Conservation (phyloP, 2,113 vertebrate genomes). For the Apistogramma diplotaenia region DNA sequence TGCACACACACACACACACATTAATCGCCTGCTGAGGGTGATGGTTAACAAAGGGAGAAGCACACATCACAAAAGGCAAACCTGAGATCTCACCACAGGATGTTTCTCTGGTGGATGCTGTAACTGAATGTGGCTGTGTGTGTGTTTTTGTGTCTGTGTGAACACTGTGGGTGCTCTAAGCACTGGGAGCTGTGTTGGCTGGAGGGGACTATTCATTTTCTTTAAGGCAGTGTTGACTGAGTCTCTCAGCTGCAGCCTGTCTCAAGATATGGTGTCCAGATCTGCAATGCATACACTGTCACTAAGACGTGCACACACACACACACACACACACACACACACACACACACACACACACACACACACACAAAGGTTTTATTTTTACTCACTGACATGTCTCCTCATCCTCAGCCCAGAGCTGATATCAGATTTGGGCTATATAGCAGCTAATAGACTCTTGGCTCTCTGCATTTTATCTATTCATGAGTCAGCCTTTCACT, state of each 20-base stretch:
- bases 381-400: conserved; percentile 32
- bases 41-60: conserved; percentile 58
- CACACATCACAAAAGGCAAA: conserved; percentile 25
- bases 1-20: not conserved
- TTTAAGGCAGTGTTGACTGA: conserved; percentile 44
- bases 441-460: conserved; percentile 18
- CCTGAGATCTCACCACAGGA: conserved; percentile 41
- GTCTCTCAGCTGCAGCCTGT: conserved; percentile 32
- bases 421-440: conserved; percentile 52
- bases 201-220: conserved; percentile 44
- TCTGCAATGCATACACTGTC: not conserved
- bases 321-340: too few species aligned
- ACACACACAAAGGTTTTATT: conserved; percentile 32
- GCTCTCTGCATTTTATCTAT: conserved; percentile 23
- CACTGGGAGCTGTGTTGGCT: conserved; percentile 17
- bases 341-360: too few species aligned
- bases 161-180: conserved; percentile 1
- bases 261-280: conserved; percentile 7
- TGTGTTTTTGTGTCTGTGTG: not conserved
- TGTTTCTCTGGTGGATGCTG: conserved; percentile 8
- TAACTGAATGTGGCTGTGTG: not conserved
- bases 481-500: conserved; percentile 34
- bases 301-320: not conserved
- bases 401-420: conserved; percentile 23
- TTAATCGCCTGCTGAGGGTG: conserved; percentile 16